Evolutionary conservation across 2,888 invertebrate species (phyloP).

Genomic region (Dryadula phaetusa): DNA sequence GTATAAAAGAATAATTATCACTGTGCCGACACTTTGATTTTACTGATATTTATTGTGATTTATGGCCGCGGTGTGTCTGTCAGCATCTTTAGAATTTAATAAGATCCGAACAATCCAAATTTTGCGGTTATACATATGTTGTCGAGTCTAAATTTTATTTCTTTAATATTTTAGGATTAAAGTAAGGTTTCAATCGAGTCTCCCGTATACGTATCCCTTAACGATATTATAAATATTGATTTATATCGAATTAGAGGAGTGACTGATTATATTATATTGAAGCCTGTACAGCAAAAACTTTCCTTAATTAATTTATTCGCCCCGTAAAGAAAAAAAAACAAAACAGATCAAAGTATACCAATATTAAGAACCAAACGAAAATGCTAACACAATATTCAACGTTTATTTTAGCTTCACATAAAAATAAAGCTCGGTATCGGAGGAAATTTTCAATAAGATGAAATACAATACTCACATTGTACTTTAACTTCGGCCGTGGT

Average conservation of each 20-base stretch:
- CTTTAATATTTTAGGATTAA: too few relatives aligned
- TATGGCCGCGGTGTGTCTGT: too few relatives aligned
- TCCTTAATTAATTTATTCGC: not conserved
- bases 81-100: too few relatives aligned
- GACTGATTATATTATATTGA: not conserved
- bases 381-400: not conserved
- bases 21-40: too few relatives aligned
- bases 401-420: not conserved
- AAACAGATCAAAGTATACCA: not conserved
- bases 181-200: too few relatives aligned
- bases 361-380: not conserved
- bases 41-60: too few relatives aligned
- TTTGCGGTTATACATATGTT: too few relatives aligned
- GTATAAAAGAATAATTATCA: too few relatives aligned
- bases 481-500: slow-evolving; percentile 95
- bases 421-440: not conserved
- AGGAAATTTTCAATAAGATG: slow-evolving; percentile 1
- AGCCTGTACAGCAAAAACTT: not conserved
- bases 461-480: slow-evolving; percentile 89
- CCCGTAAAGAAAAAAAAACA: not conserved
- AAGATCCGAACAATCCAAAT: too few relatives aligned
- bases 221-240: too few relatives aligned
- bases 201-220: too few relatives aligned
- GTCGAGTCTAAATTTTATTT: too few relatives aligned
- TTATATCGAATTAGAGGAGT: not conserved